Conservation (phyloP, 2,888 invertebrate genomes). For the Acronicta aceris region DNA sequence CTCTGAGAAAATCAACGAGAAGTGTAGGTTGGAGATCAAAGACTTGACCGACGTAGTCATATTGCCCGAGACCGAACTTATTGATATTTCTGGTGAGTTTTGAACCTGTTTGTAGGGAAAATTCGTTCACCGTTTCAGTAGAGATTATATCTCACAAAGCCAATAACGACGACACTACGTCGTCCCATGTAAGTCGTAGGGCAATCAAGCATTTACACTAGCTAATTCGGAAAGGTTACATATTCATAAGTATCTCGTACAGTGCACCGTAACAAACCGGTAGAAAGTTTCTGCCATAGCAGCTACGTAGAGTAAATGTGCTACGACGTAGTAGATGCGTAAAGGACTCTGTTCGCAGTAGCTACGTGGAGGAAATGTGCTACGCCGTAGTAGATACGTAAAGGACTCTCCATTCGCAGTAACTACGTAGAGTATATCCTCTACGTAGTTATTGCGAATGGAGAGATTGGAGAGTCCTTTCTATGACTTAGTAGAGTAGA, state of each 20-base stretch:
- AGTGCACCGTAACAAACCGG: too few species aligned
- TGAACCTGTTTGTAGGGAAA: neutral
- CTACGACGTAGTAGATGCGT: neutral
- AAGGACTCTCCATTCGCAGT: neutral
- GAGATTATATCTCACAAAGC: too few species aligned
- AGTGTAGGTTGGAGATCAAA: slow-evolving; percentile 63
- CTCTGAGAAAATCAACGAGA: slow-evolving; percentile 53
- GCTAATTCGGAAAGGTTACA: neutral
- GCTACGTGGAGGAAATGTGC: neutral
- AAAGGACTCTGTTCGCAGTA: neutral
- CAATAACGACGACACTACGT: too few species aligned
- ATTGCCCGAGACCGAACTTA: slow-evolving; percentile 59
- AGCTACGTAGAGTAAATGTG: neutral
- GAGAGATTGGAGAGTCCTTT: too few species aligned
- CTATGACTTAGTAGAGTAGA: too few species aligned
- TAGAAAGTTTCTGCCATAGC: too few species aligned
- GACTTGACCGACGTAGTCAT: slow-evolving; percentile 59
- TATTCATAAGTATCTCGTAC: too few species aligned
- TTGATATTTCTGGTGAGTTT: slow-evolving; percentile 67
- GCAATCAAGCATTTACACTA: too few species aligned
- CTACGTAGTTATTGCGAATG: neutral
- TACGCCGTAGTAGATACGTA: neutral
- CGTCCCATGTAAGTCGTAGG: too few species aligned
- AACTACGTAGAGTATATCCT: neutral
- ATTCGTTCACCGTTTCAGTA: too few species aligned